Percentiles rank a stretch among this genome's conserved stretches.
Conservation (phyloP, 2,888 invertebrate species). For the Catocala sponsa region DNA sequence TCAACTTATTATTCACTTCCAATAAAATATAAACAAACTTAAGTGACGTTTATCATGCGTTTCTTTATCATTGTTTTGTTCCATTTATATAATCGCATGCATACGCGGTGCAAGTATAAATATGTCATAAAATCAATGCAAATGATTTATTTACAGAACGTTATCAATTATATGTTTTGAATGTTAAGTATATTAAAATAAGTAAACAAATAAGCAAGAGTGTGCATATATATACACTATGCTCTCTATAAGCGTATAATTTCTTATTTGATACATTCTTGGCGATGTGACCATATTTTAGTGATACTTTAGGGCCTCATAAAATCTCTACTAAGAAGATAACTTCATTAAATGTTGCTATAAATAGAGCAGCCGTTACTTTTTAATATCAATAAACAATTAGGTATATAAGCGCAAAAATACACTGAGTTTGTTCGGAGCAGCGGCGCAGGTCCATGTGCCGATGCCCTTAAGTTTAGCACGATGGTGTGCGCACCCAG, state of each 20-base stretch:
- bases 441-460: background rate
- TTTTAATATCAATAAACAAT: slow-evolving; percentile 39
- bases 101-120: slow-evolving; percentile 23
- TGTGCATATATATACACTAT: background rate
- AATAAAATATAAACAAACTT: slow-evolving; percentile 34
- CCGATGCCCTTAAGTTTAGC: slow-evolving; percentile 24
- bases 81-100: slow-evolving; percentile 36
- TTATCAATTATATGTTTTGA: slow-evolving; percentile 8
- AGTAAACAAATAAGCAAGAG: background rate
- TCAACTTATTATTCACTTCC: slow-evolving; percentile 36
- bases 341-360: slow-evolving; percentile 23
- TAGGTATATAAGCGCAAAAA: slow-evolving; percentile 7
- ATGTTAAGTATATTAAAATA: slow-evolving; percentile 1
- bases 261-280: background rate
- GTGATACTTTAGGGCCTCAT: slow-evolving; percentile 21
- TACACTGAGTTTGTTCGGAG: slow-evolving; percentile 3
- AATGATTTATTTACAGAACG: slow-evolving; percentile 9
- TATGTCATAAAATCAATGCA: slow-evolving; percentile 17
- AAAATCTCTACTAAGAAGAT: slow-evolving; percentile 25
- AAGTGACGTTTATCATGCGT: slow-evolving; percentile 34
- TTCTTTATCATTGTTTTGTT: slow-evolving; percentile 38
- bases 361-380: slow-evolving; percentile 30
- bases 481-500: slow-evolving; percentile 58
- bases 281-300: background rate
- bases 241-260: background rate